Evolutionary conservation across 2,888 invertebrate species (phyloP).

Genomic region (Tiliacea aurago): DNA sequence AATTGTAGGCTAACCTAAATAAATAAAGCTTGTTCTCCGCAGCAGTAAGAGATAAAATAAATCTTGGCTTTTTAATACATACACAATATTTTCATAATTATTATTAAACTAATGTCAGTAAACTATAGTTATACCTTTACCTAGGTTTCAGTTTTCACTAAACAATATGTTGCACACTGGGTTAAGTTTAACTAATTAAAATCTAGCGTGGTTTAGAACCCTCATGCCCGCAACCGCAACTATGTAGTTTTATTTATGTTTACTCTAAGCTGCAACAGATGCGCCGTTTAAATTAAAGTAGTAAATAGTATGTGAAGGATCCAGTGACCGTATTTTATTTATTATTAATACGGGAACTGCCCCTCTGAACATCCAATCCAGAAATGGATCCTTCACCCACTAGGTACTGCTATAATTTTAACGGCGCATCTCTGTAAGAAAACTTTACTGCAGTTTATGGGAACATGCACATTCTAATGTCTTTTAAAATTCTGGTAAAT

Average conservation of each 20-base stretch:
- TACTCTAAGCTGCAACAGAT: background rate
- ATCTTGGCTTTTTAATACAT: background rate
- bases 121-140: no score
- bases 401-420: no score
- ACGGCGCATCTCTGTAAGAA: no score
- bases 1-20: no score
- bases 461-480: no score
- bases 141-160: conserved; percentile 2
- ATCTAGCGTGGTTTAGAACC: conserved; percentile 6
- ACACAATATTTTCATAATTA: background rate
- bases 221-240: background rate
- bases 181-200: conserved; percentile 20
- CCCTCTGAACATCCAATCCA: no score
- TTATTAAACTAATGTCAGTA: background rate
- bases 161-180: conserved; percentile 7
- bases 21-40: background rate
- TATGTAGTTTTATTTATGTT: background rate
- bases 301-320: background rate
- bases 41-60: background rate
- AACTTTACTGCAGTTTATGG: no score
- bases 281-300: background rate
- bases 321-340: background rate
- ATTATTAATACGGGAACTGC: no score
- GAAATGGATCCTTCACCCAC: no score
- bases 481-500: no score